Conservation (phyloP, 2,113 vertebrate genomes). For the Sceloporus tristichus region DNA sequence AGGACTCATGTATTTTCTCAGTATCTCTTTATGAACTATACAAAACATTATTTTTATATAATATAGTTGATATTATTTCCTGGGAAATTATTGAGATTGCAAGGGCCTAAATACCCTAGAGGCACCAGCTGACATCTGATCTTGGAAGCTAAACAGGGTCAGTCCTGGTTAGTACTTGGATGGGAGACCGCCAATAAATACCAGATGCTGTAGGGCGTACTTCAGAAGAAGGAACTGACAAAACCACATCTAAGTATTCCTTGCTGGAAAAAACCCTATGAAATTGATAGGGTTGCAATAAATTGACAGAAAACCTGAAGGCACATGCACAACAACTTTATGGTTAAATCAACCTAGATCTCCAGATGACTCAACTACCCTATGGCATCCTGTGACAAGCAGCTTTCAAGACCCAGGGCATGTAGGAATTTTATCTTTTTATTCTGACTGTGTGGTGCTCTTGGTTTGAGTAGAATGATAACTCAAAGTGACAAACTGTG, state of each 20-base stretch:
- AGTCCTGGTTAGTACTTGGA: too few relatives aligned
- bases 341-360: slow-evolving; percentile 16
- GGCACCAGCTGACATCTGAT: too few relatives aligned
- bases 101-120: too few relatives aligned
- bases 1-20: slow-evolving; percentile 2
- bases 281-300: too few relatives aligned
- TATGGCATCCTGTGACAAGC: slow-evolving; percentile 45
- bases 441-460: slow-evolving; percentile 58
- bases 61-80: slow-evolving; percentile 11
- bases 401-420: slow-evolving; percentile 59
- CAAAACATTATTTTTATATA: accelerated
- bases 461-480: slow-evolving; percentile 56
- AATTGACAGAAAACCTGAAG: too few relatives aligned
- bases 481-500: slow-evolving; percentile 73
- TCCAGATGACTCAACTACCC: slow-evolving; percentile 23
- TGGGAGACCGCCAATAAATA: too few relatives aligned
- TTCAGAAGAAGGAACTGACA: too few relatives aligned
- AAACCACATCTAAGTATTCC: too few relatives aligned
- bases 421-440: slow-evolving; percentile 60
- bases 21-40: not conserved
- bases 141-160: too few relatives aligned
- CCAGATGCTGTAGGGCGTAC: too few relatives aligned
- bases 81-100: not conserved
- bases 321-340: slow-evolving; percentile 1
- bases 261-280: too few relatives aligned